Conservation (phyloP, 2,888 invertebrate genomes). For the Philonicus albiceps region DNA sequence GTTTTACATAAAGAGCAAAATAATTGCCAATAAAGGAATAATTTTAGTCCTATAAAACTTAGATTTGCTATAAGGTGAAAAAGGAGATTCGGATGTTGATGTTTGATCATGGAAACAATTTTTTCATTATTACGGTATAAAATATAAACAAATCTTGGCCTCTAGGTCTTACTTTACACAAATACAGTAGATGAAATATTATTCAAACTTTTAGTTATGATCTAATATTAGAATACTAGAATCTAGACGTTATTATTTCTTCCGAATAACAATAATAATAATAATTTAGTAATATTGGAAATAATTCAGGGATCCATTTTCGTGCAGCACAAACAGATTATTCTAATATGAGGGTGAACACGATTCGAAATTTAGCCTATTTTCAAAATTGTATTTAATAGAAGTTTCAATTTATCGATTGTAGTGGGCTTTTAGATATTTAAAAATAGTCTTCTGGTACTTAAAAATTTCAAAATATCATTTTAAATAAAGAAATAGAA, state of each 20-base stretch:
- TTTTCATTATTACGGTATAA: not conserved
- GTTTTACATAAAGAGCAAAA: not conserved
- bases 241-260: not conserved
- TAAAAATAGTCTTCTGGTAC: too few species aligned
- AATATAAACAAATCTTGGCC: not conserved
- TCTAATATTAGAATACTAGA: not conserved
- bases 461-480: too few species aligned
- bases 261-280: not conserved
- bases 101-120: not conserved
- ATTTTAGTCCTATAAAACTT: too few species aligned
- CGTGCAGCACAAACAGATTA: too few species aligned
- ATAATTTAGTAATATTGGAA: too few species aligned
- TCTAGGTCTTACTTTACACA: not conserved
- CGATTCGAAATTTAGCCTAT: too few species aligned
- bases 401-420: too few species aligned
- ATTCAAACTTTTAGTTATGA: not conserved
- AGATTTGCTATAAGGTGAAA: not conserved
- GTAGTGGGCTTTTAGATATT: too few species aligned
- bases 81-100: not conserved
- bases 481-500: too few species aligned
- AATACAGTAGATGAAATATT: not conserved
- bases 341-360: too few species aligned
- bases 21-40: not conserved
- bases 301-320: too few species aligned
- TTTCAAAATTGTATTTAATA: too few species aligned